A percentile compares a stretch with the other conserved stretches of the same genome.
Conservation (phyloP, 2,888 invertebrate species). For the Strigamia transsilvanica region DNA sequence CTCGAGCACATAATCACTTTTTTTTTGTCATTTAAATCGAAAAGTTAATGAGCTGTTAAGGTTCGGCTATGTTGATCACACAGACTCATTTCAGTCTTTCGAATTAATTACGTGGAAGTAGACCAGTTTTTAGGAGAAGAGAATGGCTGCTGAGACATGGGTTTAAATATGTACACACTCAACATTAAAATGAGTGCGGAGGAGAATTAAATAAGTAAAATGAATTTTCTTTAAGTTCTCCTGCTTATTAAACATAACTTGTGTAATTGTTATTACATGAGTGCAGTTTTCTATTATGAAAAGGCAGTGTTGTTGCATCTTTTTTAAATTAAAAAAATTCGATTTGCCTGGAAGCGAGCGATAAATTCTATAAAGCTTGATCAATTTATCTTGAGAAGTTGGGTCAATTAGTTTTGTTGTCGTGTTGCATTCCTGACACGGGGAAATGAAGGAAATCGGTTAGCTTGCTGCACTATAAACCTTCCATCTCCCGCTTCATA, state of each 20-base stretch:
- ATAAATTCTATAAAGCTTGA: too few relatives aligned
- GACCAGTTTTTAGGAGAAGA: conserved; percentile 15
- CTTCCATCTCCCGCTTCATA: too few relatives aligned
- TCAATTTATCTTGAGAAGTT: too few relatives aligned
- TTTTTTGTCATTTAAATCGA: conserved; percentile 35
- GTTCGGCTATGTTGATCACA: conserved; percentile 34
- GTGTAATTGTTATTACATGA: too few relatives aligned
- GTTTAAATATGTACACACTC: conserved; percentile 1
- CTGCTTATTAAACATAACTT: background rate
- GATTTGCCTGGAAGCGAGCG: too few relatives aligned
- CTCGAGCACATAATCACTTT: conserved; percentile 27
- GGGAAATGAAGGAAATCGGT: too few relatives aligned
- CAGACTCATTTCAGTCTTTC: conserved; percentile 33
- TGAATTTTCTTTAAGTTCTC: background rate
- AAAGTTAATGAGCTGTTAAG: conserved; percentile 43
- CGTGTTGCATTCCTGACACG: too few relatives aligned
- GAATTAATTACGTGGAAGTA: conserved; percentile 20
- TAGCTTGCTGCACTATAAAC: too few relatives aligned
- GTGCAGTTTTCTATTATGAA: too few relatives aligned
- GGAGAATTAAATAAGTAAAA: background rate
- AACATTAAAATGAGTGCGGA: background rate
- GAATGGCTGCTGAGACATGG: background rate
- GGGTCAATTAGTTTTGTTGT: too few relatives aligned
- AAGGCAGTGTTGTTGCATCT: too few relatives aligned
- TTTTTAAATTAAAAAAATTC: too few relatives aligned